phyloP scores from a whole-genome alignment of 2,113 vertebrate species.

The Lipophrys pholis region DNA sequence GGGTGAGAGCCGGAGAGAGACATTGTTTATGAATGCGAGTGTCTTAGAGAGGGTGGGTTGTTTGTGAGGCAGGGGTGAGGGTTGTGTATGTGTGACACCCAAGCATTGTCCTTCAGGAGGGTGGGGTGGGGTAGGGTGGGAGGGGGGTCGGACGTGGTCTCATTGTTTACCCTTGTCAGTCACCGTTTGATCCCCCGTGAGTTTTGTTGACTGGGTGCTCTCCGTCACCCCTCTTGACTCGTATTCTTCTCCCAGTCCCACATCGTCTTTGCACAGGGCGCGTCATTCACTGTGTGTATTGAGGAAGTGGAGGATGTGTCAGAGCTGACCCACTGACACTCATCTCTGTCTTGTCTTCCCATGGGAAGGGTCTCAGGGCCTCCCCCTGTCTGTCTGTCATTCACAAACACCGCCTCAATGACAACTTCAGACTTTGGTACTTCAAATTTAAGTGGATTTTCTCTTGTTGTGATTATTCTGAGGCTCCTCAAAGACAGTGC shows the following conservation, averaged over 20 bases:
- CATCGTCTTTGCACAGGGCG: constrained; percentile 24
- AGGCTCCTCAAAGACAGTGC: too few species aligned
- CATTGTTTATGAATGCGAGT: constrained; percentile 62
- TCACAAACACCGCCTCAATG: background rate
- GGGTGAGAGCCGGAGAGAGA: constrained; percentile 25
- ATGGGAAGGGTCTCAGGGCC: constrained; percentile 65
- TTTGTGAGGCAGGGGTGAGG: constrained; percentile 53
- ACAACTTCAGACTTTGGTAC: too few species aligned
- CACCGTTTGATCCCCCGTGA: constrained; percentile 50
- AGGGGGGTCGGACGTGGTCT: constrained; percentile 36
- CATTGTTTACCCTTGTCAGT: constrained; percentile 66
- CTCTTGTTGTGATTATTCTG: too few species aligned
- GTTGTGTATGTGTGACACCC: constrained; percentile 40
- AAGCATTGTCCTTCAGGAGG: constrained; percentile 69
- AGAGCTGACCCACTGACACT: constrained; percentile 75
- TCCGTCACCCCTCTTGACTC: constrained; percentile 57
- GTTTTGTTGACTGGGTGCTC: constrained; percentile 47
- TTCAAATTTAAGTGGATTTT: too few species aligned
- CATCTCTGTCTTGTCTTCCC: constrained; percentile 61
- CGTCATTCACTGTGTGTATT: constrained; percentile 39
- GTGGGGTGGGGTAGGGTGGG: background rate
- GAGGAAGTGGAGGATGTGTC: constrained; percentile 75
- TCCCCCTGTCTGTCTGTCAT: constrained; percentile 35
- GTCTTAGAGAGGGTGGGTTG: constrained; percentile 47
- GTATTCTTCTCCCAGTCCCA: constrained; percentile 46